These are phyloP conservation scores for Erebia aethiops DNA, from an alignment of 2,888 invertebrate genomes.

Conservation along the genomic window DNA sequence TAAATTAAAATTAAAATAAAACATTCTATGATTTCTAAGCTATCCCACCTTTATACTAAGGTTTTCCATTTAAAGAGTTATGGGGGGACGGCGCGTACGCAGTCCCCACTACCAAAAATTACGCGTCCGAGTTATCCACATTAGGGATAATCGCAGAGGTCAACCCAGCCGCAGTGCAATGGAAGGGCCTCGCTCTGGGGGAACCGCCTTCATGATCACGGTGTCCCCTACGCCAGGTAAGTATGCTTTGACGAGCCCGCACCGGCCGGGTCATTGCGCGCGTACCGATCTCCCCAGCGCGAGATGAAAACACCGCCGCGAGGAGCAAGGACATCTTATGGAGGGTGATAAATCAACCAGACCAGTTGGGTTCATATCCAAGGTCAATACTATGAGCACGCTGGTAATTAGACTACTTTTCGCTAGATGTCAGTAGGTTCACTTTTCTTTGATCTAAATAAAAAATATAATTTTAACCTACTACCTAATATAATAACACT, in stretches of 20 bases:
- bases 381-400: too few species aligned
- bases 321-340: constrained; percentile 25
- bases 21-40: too few species aligned
- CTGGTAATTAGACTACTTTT: too few species aligned
- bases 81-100: constrained; percentile 44
- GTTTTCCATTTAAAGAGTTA: neutral
- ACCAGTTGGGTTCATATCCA: neutral
- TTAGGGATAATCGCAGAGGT: constrained; percentile 61
- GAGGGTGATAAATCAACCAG: neutral
- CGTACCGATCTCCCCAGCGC: constrained; percentile 29
- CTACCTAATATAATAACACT: too few species aligned
- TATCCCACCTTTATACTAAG: too few species aligned
- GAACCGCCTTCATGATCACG: constrained; percentile 60
- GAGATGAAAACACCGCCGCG: constrained; percentile 5
- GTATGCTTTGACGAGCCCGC: constrained; percentile 28
- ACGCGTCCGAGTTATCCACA: constrained; percentile 60
- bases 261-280: constrained; percentile 17
- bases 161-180: constrained; percentile 60
- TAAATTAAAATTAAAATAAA: too few species aligned
- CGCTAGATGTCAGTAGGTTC: too few species aligned
- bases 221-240: constrained; percentile 53
- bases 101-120: constrained; percentile 61
- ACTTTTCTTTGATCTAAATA: too few species aligned
- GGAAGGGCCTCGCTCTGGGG: constrained; percentile 56
- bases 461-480: too few species aligned